Evolutionary conservation across 2,797 vertebrate species (phyloP).

Genomic region (Dryobates pubescens): DNA sequence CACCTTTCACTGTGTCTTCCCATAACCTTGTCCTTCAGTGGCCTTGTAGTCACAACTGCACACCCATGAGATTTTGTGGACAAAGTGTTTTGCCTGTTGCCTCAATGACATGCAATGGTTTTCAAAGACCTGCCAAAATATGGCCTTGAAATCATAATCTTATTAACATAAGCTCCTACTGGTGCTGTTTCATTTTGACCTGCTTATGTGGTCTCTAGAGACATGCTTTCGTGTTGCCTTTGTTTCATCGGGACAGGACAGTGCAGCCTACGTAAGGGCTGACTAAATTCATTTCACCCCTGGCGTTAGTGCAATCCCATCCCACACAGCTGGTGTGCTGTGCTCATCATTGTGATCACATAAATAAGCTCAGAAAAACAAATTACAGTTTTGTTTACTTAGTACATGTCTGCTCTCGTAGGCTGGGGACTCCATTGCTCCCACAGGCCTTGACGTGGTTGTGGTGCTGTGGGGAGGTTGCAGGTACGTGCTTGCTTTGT

Average conservation of each 20-base stretch:
- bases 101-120: not conserved
- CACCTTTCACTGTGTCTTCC: not conserved
- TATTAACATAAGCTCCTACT: slow-evolving; percentile 16
- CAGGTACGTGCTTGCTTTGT: not conserved
- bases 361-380: not conserved
- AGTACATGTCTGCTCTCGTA: fast-evolving
- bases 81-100: not conserved
- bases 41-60: not conserved
- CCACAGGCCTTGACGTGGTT: fast-evolving
- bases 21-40: not conserved
- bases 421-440: not conserved
- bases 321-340: not conserved
- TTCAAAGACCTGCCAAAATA: not conserved
- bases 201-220: not conserved
- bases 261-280: not conserved
- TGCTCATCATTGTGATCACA: fast-evolving
- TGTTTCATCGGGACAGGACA: not conserved
- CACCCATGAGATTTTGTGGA: fast-evolving
- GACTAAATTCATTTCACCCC: not conserved
- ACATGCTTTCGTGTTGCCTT: not conserved
- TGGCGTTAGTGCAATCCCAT: not conserved
- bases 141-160: slow-evolving; percentile 1
- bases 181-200: slow-evolving; percentile 3
- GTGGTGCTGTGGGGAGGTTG: fast-evolving
- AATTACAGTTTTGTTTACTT: not conserved